Conservation (phyloP, 1,140 invertebrate genomes). For the Drosophila orosa region DNA sequence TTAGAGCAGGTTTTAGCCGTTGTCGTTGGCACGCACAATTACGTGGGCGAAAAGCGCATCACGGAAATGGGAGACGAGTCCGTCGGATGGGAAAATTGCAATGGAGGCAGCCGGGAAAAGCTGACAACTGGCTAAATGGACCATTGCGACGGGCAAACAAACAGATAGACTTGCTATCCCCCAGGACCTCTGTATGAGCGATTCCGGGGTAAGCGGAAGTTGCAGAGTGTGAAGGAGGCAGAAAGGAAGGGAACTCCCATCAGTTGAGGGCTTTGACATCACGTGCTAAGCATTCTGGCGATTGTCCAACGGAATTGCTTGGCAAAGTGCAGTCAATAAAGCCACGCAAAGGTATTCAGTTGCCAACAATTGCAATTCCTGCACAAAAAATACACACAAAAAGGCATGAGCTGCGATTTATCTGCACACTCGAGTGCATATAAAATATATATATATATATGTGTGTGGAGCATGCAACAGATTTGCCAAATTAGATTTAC, state of each 20-base stretch:
- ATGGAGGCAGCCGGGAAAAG: constrained; percentile 9
- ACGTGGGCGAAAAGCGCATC: constrained; percentile 47
- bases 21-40: constrained; percentile 58
- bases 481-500: constrained; percentile 36
- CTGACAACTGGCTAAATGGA: constrained; percentile 37
- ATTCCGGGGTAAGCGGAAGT: not conserved
- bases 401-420: constrained; percentile 6
- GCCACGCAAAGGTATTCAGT: constrained; percentile 2
- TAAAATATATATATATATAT: not conserved
- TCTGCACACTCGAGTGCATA: not conserved
- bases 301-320: constrained; percentile 13
- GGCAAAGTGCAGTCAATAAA: constrained; percentile 22
- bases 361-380: constrained; percentile 2
- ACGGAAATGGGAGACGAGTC: constrained; percentile 26
- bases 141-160: constrained; percentile 19
- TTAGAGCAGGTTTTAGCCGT: constrained; percentile 25
- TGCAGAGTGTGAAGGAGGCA: not conserved
- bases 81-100: constrained; percentile 39
- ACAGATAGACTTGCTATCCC: constrained; percentile 17
- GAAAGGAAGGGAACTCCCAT: not conserved
- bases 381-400: not conserved
- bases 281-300: constrained; percentile 25
- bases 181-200: constrained; percentile 19
- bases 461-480: constrained; percentile 21
- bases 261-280: constrained; percentile 13